Evolutionary conservation across 35 echinoderm and acorn worm genomes (phyloP).

Genomic region (Hemicentrotus pulcherrimus): DNA sequence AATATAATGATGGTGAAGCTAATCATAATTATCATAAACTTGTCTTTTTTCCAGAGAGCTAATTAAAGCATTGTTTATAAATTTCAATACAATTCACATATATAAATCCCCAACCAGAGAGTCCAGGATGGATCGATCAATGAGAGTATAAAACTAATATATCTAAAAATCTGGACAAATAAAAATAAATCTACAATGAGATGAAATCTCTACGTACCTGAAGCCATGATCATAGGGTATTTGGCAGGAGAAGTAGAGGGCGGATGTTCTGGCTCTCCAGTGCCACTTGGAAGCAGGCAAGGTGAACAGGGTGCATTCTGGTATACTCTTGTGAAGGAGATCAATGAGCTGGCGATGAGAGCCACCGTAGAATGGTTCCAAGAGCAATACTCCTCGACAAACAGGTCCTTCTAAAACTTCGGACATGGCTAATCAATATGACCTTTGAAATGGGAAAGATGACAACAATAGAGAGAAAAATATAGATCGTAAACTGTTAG

Average conservation of each 20-base stretch:
- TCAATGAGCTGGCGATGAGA: conserved; percentile 86
- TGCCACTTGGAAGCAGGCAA: conserved; percentile 98
- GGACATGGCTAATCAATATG: not conserved
- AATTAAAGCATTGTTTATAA: too few species aligned
- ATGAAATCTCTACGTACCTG: conserved; percentile 40
- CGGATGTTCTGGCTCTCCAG: conserved; percentile 94
- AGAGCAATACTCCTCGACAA: conserved; percentile 42
- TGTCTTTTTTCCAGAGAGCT: too few species aligned
- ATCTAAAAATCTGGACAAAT: too few species aligned
- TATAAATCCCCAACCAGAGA: too few species aligned
- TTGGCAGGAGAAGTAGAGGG: conserved; percentile 78
- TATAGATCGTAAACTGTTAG: not conserved
- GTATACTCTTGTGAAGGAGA: conserved; percentile 54
- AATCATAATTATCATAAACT: too few species aligned
- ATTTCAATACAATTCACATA: too few species aligned
- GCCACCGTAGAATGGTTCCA: conserved; percentile 92
- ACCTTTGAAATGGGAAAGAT: not conserved
- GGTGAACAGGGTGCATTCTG: conserved; percentile 54
- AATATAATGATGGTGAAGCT: too few species aligned
- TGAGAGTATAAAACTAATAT: too few species aligned
- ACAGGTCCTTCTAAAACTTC: not conserved
- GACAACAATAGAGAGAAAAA: not conserved
- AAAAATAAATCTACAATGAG: too few species aligned
- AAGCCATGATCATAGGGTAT: conserved; percentile 62
- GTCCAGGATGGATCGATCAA: too few species aligned